Percentiles rank a stretch among this genome's conserved stretches.
Conservation (phyloP, 1,140 invertebrate species). For the Pinna nobilis region DNA sequence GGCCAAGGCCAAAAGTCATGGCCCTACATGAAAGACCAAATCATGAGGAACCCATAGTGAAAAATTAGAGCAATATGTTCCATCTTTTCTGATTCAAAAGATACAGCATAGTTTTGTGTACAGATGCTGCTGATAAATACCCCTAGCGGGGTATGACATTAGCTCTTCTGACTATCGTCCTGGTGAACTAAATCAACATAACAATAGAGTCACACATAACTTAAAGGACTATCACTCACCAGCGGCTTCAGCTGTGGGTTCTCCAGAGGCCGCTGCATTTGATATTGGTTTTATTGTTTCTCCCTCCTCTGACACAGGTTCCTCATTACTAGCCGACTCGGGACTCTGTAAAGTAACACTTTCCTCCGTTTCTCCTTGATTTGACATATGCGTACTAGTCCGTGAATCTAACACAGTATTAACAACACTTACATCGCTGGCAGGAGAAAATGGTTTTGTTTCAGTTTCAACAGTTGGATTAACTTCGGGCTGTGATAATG, state of each 20-base stretch:
- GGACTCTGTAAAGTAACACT: neutral
- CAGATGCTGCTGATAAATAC: neutral
- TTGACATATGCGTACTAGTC: neutral
- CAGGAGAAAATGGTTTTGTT: neutral
- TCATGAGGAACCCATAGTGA: neutral
- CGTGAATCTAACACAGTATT: neutral
- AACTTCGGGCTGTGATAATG: neutral
- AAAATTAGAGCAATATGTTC: neutral
- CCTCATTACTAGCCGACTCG: neutral
- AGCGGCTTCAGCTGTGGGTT: slow-evolving; percentile 14
- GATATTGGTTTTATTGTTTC: neutral
- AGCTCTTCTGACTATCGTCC: neutral
- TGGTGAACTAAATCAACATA: too few relatives aligned
- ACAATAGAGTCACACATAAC: too few relatives aligned
- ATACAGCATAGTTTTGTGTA: neutral
- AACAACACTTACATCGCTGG: slow-evolving; percentile 3
- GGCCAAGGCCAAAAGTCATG: neutral
- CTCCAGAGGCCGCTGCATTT: slow-evolving; percentile 2
- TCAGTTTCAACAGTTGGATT: neutral
- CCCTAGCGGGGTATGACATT: neutral
- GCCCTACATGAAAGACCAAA: neutral
- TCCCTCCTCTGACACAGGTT: neutral
- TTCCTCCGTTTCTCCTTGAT: slow-evolving; percentile 4
- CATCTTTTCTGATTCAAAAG: neutral
- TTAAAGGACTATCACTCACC: neutral